phyloP scores from a whole-genome alignment of 2,888 invertebrate genomes.

The Cephus pulcher region DNA sequence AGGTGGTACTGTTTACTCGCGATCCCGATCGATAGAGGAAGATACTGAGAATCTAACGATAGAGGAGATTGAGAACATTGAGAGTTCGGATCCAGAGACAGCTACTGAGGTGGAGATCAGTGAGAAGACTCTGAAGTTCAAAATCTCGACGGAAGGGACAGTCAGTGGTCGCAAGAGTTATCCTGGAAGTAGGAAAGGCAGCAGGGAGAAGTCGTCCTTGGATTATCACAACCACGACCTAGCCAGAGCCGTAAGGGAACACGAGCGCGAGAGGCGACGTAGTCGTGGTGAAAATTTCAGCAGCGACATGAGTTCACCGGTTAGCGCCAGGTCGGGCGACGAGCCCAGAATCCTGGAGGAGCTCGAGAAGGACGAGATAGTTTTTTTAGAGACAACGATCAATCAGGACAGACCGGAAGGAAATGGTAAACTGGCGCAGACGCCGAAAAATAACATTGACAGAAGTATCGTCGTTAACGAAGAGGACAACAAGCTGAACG shows the following conservation, averaged over 20 bases:
- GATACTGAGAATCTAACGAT: slow-evolving; percentile 58
- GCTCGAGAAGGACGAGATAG: slow-evolving; percentile 47
- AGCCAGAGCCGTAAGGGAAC: slow-evolving; percentile 67
- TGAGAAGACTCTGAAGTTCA: slow-evolving; percentile 80
- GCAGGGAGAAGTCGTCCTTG: slow-evolving; percentile 71
- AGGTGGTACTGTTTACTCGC: slow-evolving; percentile 60
- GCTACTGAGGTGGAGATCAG: slow-evolving; percentile 81
- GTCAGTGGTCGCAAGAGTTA: slow-evolving; percentile 73
- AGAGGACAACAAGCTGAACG: neutral
- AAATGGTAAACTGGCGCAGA: slow-evolving; percentile 5
- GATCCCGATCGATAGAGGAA: slow-evolving; percentile 60
- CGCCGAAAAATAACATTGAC: slow-evolving; percentile 20
- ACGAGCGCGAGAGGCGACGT: slow-evolving; percentile 60
- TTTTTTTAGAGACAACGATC: slow-evolving; percentile 23
- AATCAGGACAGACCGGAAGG: slow-evolving; percentile 19
- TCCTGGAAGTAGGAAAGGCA: slow-evolving; percentile 77
- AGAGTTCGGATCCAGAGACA: slow-evolving; percentile 75
- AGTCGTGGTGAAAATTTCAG: slow-evolving; percentile 54
- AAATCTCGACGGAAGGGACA: slow-evolving; percentile 78
- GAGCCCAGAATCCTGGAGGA: slow-evolving; percentile 55
- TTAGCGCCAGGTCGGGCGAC: slow-evolving; percentile 57
- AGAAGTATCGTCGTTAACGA: slow-evolving; percentile 20
- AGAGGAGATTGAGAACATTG: slow-evolving; percentile 69
- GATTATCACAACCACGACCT: slow-evolving; percentile 65
- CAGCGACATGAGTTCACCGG: slow-evolving; percentile 57